phyloP scores from a whole-genome alignment of 2,113 vertebrate species.

The Chaetura pelagica region DNA sequence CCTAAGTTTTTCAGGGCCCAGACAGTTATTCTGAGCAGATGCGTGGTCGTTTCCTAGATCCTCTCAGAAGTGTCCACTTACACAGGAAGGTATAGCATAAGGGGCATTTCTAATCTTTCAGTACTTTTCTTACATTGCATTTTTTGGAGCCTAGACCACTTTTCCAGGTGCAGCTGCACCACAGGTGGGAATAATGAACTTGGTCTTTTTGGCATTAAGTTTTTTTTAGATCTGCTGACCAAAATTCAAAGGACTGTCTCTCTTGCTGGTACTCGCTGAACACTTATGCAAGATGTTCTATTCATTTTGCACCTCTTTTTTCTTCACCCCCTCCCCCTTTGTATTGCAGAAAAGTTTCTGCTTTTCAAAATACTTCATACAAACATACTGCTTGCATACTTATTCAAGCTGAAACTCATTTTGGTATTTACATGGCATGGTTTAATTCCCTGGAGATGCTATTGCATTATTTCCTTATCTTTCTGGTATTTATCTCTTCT shows the following conservation, averaged over 20 bases:
- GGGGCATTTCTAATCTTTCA: not conserved
- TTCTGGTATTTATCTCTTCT: not conserved
- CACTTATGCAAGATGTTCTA: not conserved
- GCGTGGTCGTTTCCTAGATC: not conserved
- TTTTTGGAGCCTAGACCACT: not conserved
- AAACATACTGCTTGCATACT: not conserved
- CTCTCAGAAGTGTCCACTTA: not conserved
- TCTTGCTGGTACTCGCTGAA: not conserved
- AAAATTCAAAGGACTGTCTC: not conserved
- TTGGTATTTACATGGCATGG: not conserved
- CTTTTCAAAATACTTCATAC: not conserved
- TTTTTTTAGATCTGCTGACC: not conserved
- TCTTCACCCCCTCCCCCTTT: not conserved
- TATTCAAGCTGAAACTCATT: not conserved
- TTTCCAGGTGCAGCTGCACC: not conserved
- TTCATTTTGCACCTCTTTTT: not conserved
- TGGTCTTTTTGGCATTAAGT: not conserved
- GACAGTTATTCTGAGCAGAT: not conserved
- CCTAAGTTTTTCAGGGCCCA: not conserved
- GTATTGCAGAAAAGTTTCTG: not conserved
- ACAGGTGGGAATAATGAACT: not conserved
- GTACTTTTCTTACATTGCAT: not conserved
- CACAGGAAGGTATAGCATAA: not conserved
- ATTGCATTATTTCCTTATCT: not conserved
- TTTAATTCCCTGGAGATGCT: not conserved